These are phyloP conservation scores for Caenorhabditis remanei DNA, from an alignment of 1,140 invertebrate species.

Conservation along the genomic window DNA sequence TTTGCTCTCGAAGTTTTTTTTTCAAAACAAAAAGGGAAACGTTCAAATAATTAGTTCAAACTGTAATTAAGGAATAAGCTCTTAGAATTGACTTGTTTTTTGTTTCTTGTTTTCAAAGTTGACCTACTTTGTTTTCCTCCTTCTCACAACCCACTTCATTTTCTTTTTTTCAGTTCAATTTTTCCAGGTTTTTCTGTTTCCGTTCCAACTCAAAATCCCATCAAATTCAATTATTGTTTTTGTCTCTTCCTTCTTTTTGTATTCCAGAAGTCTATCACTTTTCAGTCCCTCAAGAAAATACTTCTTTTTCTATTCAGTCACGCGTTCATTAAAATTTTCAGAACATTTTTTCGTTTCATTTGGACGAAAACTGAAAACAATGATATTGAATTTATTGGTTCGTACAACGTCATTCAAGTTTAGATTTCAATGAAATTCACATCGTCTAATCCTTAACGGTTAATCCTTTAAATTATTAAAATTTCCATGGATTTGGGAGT, in stretches of 20 bases:
- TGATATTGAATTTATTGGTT: background rate
- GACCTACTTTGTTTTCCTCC: background rate
- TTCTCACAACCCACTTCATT: background rate
- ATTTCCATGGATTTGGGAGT: background rate
- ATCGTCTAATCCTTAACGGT: background rate
- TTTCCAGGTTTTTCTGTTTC: background rate
- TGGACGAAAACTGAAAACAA: background rate
- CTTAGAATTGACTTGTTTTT: too few relatives aligned
- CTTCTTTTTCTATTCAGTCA: constrained; percentile 1
- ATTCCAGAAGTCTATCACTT: background rate
- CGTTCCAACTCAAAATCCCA: background rate
- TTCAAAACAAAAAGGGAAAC: too few relatives aligned
- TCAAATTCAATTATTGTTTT: background rate
- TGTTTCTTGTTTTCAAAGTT: too few relatives aligned
- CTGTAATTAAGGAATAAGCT: too few relatives aligned
- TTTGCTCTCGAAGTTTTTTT: too few relatives aligned
- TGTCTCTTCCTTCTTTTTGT: background rate
- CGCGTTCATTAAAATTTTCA: background rate
- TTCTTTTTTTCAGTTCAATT: background rate
- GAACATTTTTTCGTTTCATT: background rate
- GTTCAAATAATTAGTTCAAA: too few relatives aligned
- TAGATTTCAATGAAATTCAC: background rate
- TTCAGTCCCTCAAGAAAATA: background rate
- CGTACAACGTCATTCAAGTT: background rate
- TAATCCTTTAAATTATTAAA: background rate